A percentile compares a stretch with the other conserved stretches of the same genome.
Evolutionary conservation across 2,113 vertebrate species (phyloP).

Genomic region (Notiomystis cincta): DNA sequence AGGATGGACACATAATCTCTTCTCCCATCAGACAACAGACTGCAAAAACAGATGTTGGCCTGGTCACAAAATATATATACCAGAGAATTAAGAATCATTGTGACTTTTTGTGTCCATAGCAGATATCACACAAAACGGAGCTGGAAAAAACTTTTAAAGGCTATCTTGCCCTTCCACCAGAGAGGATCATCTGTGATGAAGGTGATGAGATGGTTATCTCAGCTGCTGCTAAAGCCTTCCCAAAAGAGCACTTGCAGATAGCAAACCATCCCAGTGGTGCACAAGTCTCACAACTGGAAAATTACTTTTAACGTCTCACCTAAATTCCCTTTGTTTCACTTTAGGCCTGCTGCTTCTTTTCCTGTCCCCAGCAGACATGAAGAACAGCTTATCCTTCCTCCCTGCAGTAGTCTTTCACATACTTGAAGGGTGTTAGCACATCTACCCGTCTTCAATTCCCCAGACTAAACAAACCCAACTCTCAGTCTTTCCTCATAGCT

Average conservation of each 20-base stretch:
- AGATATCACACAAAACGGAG: background rate
- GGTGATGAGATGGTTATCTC: background rate
- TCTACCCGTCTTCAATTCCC: background rate
- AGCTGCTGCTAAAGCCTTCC: background rate
- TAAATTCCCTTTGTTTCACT: background rate
- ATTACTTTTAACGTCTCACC: background rate
- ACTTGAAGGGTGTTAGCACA: background rate
- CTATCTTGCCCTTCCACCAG: background rate
- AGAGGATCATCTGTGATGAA: background rate
- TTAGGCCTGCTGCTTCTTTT: background rate
- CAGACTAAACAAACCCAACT: constrained; percentile 40
- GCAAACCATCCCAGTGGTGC: background rate
- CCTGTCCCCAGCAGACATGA: background rate
- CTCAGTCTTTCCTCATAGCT: constrained; percentile 16
- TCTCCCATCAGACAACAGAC: background rate
- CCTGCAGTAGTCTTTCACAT: background rate
- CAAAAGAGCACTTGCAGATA: background rate
- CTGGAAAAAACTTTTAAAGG: background rate
- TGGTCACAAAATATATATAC: background rate
- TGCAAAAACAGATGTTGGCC: background rate
- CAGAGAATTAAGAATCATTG: background rate
- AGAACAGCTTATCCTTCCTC: background rate
- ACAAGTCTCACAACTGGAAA: background rate
- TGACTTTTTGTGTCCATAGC: background rate
- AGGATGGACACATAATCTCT: background rate